phyloP scores from a whole-genome alignment of 2,888 invertebrate species.

The Nemotelus nigrinus region DNA sequence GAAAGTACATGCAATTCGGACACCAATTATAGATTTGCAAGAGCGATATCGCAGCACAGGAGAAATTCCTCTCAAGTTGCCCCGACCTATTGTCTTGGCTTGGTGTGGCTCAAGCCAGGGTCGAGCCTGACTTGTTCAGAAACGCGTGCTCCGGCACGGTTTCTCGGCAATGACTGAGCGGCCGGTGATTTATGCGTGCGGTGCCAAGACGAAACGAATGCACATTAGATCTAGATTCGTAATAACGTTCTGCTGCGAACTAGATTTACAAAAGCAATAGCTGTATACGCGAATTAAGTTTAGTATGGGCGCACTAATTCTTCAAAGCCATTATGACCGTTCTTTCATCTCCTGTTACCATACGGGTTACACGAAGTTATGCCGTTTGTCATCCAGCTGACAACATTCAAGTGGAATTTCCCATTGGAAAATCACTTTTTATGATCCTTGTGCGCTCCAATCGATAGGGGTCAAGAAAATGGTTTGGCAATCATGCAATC shows the following conservation, averaged over 20 bases:
- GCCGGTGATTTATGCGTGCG: background rate
- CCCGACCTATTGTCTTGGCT: background rate
- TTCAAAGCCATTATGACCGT: no score
- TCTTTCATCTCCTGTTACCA: background rate
- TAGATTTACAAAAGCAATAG: no score
- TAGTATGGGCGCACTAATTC: no score
- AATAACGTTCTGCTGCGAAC: no score
- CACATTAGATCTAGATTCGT: no score
- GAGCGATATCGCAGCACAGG: background rate
- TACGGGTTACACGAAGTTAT: background rate
- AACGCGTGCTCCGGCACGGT: conserved; percentile 1
- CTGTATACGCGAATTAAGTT: no score
- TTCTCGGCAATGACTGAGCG: background rate
- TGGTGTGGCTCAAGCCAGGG: conserved; percentile 2
- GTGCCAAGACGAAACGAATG: background rate
- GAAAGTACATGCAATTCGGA: conserved; percentile 38
- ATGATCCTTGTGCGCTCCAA: background rate
- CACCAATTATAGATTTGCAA: conserved; percentile 27
- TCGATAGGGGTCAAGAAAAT: background rate
- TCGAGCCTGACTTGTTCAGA: conserved; percentile 1
- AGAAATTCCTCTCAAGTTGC: conserved; percentile 15
- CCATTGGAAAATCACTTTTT: conserved; percentile 11
- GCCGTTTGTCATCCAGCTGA: conserved; percentile 33
- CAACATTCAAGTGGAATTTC: background rate
- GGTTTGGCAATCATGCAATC: background rate